Conservation (phyloP, 1,140 invertebrate genomes). For the Caenorhabditis brenneri region DNA sequence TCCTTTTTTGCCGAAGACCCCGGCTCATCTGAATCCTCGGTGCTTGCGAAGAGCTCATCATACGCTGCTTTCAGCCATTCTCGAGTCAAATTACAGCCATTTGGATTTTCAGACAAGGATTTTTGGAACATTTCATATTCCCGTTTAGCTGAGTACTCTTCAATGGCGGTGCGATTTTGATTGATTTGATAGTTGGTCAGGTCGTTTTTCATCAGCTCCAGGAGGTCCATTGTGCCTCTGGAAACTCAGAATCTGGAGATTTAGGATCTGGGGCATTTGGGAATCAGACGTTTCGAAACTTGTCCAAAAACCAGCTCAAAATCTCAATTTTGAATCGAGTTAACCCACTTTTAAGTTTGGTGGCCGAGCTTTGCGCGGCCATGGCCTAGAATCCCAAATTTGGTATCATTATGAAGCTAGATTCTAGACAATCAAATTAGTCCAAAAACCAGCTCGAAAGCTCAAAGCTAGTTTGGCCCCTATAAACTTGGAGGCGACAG, state of each 20-base stretch:
- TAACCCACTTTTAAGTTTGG: too few relatives aligned
- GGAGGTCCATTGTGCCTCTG: constrained; percentile 39
- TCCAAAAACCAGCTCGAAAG: too few relatives aligned
- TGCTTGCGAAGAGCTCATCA: not conserved
- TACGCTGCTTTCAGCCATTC: constrained; percentile 30
- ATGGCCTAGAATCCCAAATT: too few relatives aligned
- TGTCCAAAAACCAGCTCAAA: too few relatives aligned
- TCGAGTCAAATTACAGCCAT: constrained; percentile 21
- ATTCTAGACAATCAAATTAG: too few relatives aligned
- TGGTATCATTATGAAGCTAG: too few relatives aligned
- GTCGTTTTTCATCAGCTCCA: constrained; percentile 48
- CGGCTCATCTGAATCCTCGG: not conserved
- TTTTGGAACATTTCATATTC: constrained; percentile 48
- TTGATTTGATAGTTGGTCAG: constrained; percentile 46
- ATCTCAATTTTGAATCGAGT: too few relatives aligned
- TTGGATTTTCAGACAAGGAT: not conserved
- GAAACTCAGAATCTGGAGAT: not conserved
- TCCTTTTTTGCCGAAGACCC: not conserved
- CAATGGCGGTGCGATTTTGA: constrained; percentile 22
- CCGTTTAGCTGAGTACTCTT: constrained; percentile 43
- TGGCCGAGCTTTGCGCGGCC: too few relatives aligned
- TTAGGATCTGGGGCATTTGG: too few relatives aligned
- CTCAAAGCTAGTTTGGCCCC: too few relatives aligned
- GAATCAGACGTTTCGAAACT: too few relatives aligned
- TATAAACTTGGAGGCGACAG: too few relatives aligned